Conservation (phyloP, 2,797 vertebrate species). For the Myripristis jacobus region DNA sequence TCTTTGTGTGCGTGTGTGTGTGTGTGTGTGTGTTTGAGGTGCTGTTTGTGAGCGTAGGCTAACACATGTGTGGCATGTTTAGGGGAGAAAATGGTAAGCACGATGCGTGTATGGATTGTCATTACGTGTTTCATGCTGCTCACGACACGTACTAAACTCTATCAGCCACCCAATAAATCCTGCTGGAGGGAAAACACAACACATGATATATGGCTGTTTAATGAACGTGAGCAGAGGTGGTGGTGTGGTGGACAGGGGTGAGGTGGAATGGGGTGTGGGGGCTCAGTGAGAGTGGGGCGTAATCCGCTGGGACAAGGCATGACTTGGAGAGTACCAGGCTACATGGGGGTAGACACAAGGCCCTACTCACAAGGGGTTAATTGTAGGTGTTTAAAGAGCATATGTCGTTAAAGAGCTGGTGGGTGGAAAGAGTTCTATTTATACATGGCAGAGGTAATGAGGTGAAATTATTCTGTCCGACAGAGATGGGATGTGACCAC, state of each 20-base stretch:
- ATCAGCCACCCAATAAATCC: slow-evolving; percentile 84
- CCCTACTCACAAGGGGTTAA: slow-evolving; percentile 84
- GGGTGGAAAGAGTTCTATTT: slow-evolving; percentile 83
- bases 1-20: slow-evolving; percentile 20
- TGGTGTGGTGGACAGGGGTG: slow-evolving; percentile 61
- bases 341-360: slow-evolving; percentile 76
- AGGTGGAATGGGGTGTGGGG: slow-evolving; percentile 65
- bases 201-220: slow-evolving; percentile 76
- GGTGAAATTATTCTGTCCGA: slow-evolving; percentile 84
- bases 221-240: slow-evolving; percentile 69
- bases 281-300: slow-evolving; percentile 59
- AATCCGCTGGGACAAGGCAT: slow-evolving; percentile 52
- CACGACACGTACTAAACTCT: slow-evolving; percentile 79
- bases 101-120: slow-evolving; percentile 68
- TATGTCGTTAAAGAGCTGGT: slow-evolving; percentile 80
- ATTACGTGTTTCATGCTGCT: slow-evolving; percentile 71
- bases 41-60: slow-evolving; percentile 40
- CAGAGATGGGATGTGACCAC: slow-evolving; percentile 82
- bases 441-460: slow-evolving; percentile 82
- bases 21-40: slow-evolving; percentile 1
- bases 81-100: slow-evolving; percentile 31
- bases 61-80: slow-evolving; percentile 49
- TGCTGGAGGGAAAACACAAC: slow-evolving; percentile 74
- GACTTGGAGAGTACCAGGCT: slow-evolving; percentile 51
- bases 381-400: slow-evolving; percentile 85